A percentile compares a stretch with the other conserved stretches of the same genome.
Evolutionary conservation across 2,113 vertebrate species (phyloP).

Genomic region (Harpagus bidentatus): DNA sequence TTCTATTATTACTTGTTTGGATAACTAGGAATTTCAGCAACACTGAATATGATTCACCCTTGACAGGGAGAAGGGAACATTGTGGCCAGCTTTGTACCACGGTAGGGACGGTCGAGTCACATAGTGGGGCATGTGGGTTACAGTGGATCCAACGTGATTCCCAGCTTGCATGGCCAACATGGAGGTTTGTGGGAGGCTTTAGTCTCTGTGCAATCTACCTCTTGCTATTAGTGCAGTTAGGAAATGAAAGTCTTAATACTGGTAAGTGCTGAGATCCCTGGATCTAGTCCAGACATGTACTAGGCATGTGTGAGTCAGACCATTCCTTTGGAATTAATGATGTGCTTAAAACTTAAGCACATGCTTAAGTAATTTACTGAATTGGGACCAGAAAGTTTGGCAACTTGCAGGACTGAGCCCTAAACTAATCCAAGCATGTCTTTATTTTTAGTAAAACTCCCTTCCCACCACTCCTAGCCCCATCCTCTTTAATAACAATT

Average conservation of each 20-base stretch:
- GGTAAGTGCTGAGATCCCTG: conserved; percentile 3
- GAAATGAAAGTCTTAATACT: background rate
- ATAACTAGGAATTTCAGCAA: conserved; percentile 42
- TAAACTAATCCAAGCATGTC: background rate
- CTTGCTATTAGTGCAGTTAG: background rate
- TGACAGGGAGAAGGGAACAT: background rate
- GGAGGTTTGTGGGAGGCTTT: background rate
- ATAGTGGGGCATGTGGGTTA: background rate
- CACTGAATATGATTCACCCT: conserved; percentile 41
- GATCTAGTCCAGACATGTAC: background rate
- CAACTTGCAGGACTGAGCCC: background rate
- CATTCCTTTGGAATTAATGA: conserved; percentile 39
- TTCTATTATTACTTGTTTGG: conserved; percentile 47
- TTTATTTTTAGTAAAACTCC: background rate
- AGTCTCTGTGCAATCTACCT: background rate
- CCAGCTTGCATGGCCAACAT: background rate
- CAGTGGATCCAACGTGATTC: background rate
- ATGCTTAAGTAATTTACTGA: conserved; percentile 53
- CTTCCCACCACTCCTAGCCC: background rate
- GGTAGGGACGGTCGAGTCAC: rapidly evolving
- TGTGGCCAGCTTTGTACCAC: background rate
- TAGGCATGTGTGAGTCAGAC: conserved; percentile 49
- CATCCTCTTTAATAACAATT: background rate
- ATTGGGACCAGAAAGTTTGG: conserved; percentile 38
- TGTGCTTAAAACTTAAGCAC: conserved; percentile 40